Percentiles rank a stretch among this genome's conserved stretches.
phyloP scores from a whole-genome alignment of 1,140 invertebrate genomes.

The Chymomyza costata region DNA sequence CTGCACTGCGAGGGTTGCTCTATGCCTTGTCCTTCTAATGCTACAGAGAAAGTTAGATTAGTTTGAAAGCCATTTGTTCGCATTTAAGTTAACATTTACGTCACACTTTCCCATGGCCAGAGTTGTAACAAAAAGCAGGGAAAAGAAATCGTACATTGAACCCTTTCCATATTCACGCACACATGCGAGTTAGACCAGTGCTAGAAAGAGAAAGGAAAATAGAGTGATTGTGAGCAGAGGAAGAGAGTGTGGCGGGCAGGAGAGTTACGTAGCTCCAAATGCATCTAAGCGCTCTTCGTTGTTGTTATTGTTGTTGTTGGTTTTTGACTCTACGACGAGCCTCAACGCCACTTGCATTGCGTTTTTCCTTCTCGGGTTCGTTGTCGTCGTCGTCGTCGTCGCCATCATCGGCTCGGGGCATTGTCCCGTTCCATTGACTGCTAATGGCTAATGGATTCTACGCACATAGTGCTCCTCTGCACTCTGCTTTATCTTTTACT shows the following conservation, averaged over 20 bases:
- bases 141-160: constrained; percentile 62
- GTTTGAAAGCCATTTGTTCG: constrained; percentile 28
- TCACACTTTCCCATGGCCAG: constrained; percentile 54
- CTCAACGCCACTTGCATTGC: constrained; percentile 3
- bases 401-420: constrained; percentile 15
- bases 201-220: too few relatives aligned
- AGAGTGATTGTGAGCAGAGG: too few relatives aligned
- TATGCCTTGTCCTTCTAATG: constrained; percentile 40
- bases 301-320: constrained; percentile 8
- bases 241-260: constrained; percentile 23
- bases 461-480: not conserved
- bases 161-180: constrained; percentile 43
- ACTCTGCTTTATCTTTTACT: not conserved
- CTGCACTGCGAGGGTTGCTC: constrained; percentile 25
- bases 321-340: too few relatives aligned
- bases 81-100: not conserved
- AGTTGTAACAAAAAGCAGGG: constrained; percentile 11
- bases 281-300: constrained; percentile 37
- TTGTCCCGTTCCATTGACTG: constrained; percentile 31
- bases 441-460: constrained; percentile 51
- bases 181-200: too few relatives aligned
- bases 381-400: not conserved
- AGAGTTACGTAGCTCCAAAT: constrained; percentile 28
- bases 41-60: constrained; percentile 2
- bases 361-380: constrained; percentile 8